Conservation (phyloP, 2,888 invertebrate species). For the Lasioglossum calceatum region DNA sequence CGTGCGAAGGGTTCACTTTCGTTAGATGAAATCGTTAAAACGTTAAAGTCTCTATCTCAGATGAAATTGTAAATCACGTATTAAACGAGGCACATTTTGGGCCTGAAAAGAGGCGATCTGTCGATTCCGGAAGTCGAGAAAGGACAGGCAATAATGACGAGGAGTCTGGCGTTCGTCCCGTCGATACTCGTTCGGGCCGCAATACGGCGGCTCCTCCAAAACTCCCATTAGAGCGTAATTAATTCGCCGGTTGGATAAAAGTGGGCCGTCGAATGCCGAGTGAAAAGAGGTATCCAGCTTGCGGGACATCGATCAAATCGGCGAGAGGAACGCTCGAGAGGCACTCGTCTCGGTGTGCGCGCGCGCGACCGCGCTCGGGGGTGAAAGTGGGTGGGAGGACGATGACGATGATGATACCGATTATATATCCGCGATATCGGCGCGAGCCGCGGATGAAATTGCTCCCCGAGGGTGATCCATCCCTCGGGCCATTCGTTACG, state of each 20-base stretch:
- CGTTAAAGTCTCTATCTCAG: too few species aligned
- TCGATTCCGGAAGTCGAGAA: not conserved
- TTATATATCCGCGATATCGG: conserved; percentile 38
- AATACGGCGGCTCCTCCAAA: conserved; percentile 2
- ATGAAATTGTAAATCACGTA: too few species aligned
- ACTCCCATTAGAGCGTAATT: conserved; percentile 39
- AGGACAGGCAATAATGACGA: conserved; percentile 31
- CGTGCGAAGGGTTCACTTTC: too few species aligned
- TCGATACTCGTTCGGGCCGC: conserved; percentile 26
- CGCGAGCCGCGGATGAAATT: conserved; percentile 33
- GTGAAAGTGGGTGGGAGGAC: not conserved
- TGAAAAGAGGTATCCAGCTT: conserved; percentile 21
- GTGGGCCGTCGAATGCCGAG: conserved; percentile 4
- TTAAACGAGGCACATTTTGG: not conserved
- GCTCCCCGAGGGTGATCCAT: conserved; percentile 58
- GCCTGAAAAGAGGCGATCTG: not conserved
- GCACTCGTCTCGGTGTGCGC: not conserved
- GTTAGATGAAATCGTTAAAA: too few species aligned
- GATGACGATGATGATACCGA: conserved; percentile 29
- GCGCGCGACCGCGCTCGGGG: not conserved
- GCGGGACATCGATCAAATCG: conserved; percentile 41
- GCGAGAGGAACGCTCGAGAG: conserved; percentile 16
- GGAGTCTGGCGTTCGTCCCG: not conserved
- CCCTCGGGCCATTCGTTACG: conserved; percentile 47
- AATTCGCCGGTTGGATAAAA: conserved; percentile 32